Evolutionary conservation across 92 coral and sea anemone species (phyloP), one percentile per base, ranked within the genome.

Genomic region (Desmophyllum pertusum): DNA sequence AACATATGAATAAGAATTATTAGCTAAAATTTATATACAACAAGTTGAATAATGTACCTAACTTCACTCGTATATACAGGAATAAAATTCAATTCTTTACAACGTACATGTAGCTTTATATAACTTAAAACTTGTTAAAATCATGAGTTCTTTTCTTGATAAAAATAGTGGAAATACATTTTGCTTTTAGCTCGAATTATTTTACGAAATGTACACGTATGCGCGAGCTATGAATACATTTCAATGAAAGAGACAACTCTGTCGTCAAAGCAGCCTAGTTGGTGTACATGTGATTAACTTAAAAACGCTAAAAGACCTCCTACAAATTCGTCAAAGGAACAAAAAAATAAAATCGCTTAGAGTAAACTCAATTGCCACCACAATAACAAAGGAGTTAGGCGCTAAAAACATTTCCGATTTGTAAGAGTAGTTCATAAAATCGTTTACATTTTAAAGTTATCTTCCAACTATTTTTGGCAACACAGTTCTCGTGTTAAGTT

Each of bases 401-500:
- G 18, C 31, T 55, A 37, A 46, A 35, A 67, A 30, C 27, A 10
- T 25, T 64, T 61, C 55, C 45, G 21, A 33, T 76, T 37, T 43
- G 62, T 64, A 74, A 48, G 33, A 48, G 53, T 14, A 27, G 64
- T 10, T 50, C 43, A 38, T 10, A 80, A 66, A 31, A 75, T 23
- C 15, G 39, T 57, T 33, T 66, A 51, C 50, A 66, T 14, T 30
- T 38, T 52, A 55, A 23, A 53, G 73, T 86, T 78, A 96, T 89
- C 99, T 92, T 50, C 99, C 99, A n/a, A 94, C 91, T 73, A 96
- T 96, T 91, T 96, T 96, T 23, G 99, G 99, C n/a, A 96, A 84
- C 43, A 96, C 99, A 90, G 99, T 96, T 89, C 99, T 88, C 8
- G 90, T 91, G 84, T 84, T 94, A 65, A 91, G 52, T 64, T 90